A percentile compares a stretch with the other conserved stretches of the same genome.
phyloP scores from a whole-genome alignment of 2,113 vertebrate genomes.

The Apus apus region DNA sequence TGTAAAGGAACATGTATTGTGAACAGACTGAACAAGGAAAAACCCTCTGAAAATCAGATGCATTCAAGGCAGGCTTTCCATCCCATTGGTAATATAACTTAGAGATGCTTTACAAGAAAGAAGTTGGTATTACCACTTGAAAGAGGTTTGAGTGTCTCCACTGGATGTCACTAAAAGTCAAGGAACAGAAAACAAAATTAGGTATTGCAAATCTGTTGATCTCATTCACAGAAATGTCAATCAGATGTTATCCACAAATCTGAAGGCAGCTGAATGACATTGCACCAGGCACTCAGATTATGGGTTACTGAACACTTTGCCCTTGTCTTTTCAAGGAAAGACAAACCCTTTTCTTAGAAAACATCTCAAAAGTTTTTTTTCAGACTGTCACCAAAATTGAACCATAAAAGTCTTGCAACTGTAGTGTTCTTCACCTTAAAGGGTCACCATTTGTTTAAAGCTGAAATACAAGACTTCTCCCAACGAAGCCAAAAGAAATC shows the following conservation, averaged over 20 bases:
- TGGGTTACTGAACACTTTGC: neutral
- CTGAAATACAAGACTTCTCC: neutral
- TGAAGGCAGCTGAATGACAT: neutral
- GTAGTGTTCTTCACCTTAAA: neutral
- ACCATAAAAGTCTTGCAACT: neutral
- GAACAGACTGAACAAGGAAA: neutral
- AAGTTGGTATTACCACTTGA: neutral
- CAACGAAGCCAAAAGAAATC: neutral
- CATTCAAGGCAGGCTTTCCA: neutral
- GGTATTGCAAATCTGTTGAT: neutral
- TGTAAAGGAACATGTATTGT: neutral
- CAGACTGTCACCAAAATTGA: neutral
- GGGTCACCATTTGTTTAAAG: neutral
- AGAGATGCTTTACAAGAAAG: neutral
- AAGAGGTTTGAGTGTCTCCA: constrained; percentile 20
- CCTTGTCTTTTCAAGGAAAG: neutral
- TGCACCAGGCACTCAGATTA: neutral
- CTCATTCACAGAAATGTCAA: neutral
- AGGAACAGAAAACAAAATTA: constrained; percentile 5
- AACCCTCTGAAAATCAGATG: neutral
- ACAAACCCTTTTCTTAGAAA: neutral
- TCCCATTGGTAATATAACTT: neutral
- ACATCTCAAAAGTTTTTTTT: neutral
- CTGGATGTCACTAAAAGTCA: constrained; percentile 44
- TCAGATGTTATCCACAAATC: neutral